Evolutionary conservation across 2,888 invertebrate species (phyloP).

Genomic region (Carcina quercana): DNA sequence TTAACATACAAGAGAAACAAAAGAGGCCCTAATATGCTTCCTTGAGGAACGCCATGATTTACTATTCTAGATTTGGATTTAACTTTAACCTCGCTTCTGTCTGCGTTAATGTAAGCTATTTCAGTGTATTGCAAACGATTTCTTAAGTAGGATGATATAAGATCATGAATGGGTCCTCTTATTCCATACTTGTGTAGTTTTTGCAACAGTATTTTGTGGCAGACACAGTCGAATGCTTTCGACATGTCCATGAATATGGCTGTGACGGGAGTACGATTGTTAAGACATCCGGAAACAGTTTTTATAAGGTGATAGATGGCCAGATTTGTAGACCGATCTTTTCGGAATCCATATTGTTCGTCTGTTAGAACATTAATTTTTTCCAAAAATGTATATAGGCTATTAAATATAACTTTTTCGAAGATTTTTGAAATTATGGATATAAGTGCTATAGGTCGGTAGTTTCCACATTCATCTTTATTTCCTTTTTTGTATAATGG

Average conservation of each 20-base stretch:
- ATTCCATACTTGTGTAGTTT: slow-evolving; percentile 8
- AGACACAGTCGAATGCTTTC: slow-evolving; percentile 11
- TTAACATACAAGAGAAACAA: not conserved
- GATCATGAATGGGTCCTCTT: slow-evolving; percentile 2
- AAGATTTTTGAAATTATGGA: not conserved
- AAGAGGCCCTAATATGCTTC: too few species aligned
- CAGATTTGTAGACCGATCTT: not conserved
- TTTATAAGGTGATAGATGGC: slow-evolving; percentile 6
- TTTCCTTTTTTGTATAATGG: slow-evolving; percentile 3
- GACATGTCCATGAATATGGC: slow-evolving; percentile 10
- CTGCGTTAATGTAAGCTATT: not conserved
- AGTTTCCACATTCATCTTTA: slow-evolving; percentile 3
- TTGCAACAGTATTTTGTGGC: slow-evolving; percentile 1
- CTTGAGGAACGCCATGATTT: not conserved
- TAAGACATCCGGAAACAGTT: not conserved
- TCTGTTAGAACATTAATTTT: slow-evolving; percentile 3
- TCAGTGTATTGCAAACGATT: not conserved
- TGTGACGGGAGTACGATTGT: not conserved
- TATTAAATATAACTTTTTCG: slow-evolving; percentile 1
- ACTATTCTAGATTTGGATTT: not conserved
- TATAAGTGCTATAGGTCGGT: slow-evolving; percentile 2
- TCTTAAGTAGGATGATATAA: not conserved
- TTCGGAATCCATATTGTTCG: slow-evolving; percentile 5
- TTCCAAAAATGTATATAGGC: not conserved
- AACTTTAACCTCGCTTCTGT: not conserved